A percentile compares a stretch with the other conserved stretches of the same genome.
Evolutionary conservation across 2,888 invertebrate genomes (phyloP).

Genomic region (Gnatocerus cornutus): DNA sequence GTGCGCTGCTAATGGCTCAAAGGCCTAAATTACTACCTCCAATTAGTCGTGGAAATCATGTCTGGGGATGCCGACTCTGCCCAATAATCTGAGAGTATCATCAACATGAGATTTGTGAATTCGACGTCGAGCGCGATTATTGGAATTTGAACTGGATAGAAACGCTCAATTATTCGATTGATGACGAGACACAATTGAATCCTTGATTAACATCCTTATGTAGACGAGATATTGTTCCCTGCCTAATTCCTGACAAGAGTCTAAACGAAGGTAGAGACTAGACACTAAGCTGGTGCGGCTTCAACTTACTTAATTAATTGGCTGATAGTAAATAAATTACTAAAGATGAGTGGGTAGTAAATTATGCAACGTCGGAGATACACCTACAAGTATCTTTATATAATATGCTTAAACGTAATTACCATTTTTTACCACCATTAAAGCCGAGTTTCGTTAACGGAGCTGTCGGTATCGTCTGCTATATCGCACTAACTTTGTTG

Average conservation of each 20-base stretch:
- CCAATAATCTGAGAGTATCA: conserved; percentile 45
- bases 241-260: conserved; percentile 21
- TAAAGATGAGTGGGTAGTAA: conserved; percentile 37
- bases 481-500: conserved; percentile 18
- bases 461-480: conserved; percentile 12
- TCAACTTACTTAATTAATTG: conserved; percentile 41
- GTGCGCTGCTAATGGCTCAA: conserved; percentile 45
- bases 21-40: conserved; percentile 47
- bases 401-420: conserved; percentile 33
- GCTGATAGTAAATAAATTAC: conserved; percentile 42
- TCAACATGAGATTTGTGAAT: conserved; percentile 44
- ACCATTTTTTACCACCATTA: conserved; percentile 13
- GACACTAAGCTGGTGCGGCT: conserved; percentile 22
- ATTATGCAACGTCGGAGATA: conserved; percentile 35
- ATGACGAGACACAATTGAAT: conserved; percentile 45
- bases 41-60: conserved; percentile 45
- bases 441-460: conserved; percentile 7
- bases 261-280: conserved; percentile 25
- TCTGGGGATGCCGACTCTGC: conserved; percentile 30
- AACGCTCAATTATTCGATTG: conserved; percentile 36
- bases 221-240: conserved; percentile 39
- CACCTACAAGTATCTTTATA: conserved; percentile 34
- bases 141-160: conserved; percentile 40
- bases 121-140: conserved; percentile 33
- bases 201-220: conserved; percentile 46